phyloP scores from a whole-genome alignment of 2,888 invertebrate genomes.

The Dasypolia templi region DNA sequence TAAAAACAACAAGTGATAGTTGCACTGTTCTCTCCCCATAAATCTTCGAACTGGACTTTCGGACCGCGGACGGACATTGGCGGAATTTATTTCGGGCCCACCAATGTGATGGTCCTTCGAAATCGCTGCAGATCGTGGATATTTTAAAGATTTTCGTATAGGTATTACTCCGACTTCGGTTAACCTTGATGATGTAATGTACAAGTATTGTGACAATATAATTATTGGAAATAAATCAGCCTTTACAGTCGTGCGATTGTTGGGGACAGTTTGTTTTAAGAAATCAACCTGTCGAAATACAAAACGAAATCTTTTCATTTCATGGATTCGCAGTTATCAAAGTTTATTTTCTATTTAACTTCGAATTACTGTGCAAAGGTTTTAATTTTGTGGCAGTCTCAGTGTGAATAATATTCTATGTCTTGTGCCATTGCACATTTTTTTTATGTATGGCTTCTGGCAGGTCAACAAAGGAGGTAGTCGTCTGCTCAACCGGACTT shows the following conservation, averaged over 20 bases:
- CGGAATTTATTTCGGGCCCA: conserved; percentile 85
- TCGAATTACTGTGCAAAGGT: not conserved
- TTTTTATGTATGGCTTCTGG: no score
- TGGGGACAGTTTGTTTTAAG: conserved; percentile 11
- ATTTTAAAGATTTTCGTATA: conserved; percentile 56
- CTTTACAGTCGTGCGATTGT: conserved; percentile 20
- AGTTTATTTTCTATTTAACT: not conserved
- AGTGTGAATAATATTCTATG: not conserved
- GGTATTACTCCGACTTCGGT: conserved; percentile 40
- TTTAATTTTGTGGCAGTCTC: not conserved
- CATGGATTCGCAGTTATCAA: not conserved
- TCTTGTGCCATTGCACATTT: no score
- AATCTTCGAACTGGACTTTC: conserved; percentile 80
- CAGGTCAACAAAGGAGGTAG: no score
- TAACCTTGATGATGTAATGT: conserved; percentile 53
- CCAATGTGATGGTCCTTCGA: conserved; percentile 64
- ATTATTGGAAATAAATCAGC: conserved; percentile 60
- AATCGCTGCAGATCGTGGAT: conserved; percentile 60
- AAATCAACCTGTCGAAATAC: not conserved
- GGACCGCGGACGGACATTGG: conserved; percentile 80
- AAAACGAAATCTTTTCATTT: not conserved
- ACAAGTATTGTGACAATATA: conserved; percentile 54
- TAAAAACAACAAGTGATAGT: conserved; percentile 86
- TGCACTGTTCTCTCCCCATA: conserved; percentile 84
- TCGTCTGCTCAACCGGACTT: no score